Evolutionary conservation across 1,140 invertebrate species (phyloP).

Genomic region (Leptopilina boulardi): DNA sequence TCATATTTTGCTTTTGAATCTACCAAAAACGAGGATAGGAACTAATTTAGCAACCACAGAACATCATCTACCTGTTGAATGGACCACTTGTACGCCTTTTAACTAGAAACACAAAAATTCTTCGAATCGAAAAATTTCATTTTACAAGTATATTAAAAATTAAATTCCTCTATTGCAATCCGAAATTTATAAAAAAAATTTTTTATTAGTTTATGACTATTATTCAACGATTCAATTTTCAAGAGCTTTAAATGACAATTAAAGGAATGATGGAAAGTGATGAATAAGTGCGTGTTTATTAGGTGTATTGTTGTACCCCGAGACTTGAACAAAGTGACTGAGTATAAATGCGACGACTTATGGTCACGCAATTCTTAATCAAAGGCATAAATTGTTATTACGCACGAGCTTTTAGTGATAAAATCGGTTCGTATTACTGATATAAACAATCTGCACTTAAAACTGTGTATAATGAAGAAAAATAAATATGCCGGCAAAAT

Average conservation of each 20-base stretch:
- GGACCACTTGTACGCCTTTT: not conserved
- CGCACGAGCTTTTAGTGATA: not conserved
- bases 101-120: not conserved
- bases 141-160: no score
- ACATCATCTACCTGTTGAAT: not conserved
- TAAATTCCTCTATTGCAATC: no score
- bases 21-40: not conserved
- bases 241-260: slow-evolving; percentile 4
- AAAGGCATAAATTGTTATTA: not conserved
- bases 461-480: no score
- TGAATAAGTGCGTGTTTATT: not conserved
- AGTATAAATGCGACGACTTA: slow-evolving; percentile 1
- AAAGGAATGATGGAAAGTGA: not conserved
- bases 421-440: no score
- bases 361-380: slow-evolving; percentile 16
- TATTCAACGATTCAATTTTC: not conserved
- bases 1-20: slow-evolving; percentile 42
- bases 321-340: not conserved
- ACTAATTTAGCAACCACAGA: slow-evolving; percentile 10
- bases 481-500: no score
- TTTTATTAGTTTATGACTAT: not conserved
- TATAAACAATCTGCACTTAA: no score
- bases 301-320: slow-evolving; percentile 4
- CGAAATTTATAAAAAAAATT: no score
- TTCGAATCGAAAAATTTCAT: not conserved